Evolutionary conservation across 2,797 vertebrate genomes (phyloP), one percentile per base, ranked within the genome.

Genomic region (Poeciliopsis gracilis): DNA sequence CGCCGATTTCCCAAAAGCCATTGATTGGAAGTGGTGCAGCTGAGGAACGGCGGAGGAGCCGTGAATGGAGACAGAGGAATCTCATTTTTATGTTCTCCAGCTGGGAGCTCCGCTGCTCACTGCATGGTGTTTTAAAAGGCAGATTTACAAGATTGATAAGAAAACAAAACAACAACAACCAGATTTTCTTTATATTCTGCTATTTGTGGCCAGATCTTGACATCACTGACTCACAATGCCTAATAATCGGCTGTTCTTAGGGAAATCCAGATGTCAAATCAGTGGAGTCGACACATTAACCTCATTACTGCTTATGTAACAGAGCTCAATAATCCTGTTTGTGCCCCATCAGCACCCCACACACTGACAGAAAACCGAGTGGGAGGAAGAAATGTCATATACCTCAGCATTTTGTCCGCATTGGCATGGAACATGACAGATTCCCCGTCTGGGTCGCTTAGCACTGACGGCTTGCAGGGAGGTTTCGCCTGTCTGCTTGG

Each of bases 1-100:
- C 75, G 87, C 88, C 66, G 85, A 91, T 92, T 94, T 90, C 92
- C 90, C 91, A 90, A 91, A 91, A 81, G 90, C 90, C 88, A 93
- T 94, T 94, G 93, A 94, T 90, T 91, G 87, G 80, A 91, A 92
- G 91, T 80, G 90, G 90, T 89, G 84, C 93, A 92, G 92, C 92
- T 93, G 94, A 95, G 87, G 87, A 92, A 83, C 69, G 43, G 80
- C 66, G 87, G 84, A 86, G 80, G 82, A 84, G 91, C 78, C 66
- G 38, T 91, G 91, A 94, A 93, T 92, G 88, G 86, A 85, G 85
- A 90, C 90, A 82, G 88, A 82, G 79, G 76, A 90, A 83, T 83
- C 87, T 89, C 77, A 85, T 85, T 90, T 91, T 84, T 87, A 88
- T 78, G 49, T 81, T 76, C 80, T 93, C 90, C 93, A 94, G 94